Conservation (phyloP, 2,797 vertebrate species). For the Myotis daubentonii region DNA sequence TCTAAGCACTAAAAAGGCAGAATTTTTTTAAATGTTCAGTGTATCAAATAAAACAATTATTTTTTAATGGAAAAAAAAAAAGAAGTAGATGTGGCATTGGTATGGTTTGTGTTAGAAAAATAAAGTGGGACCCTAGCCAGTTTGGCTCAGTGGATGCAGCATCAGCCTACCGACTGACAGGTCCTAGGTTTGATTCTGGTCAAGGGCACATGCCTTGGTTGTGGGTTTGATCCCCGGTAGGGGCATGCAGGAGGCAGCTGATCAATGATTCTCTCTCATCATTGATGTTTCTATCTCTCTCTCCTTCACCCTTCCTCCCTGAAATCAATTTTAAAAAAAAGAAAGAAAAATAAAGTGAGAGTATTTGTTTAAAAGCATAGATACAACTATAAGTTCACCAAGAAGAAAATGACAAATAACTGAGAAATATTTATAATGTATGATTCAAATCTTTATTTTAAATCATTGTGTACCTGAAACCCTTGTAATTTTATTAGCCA, state of each 20-base stretch:
- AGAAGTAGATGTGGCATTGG: fast-evolving
- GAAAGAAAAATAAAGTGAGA: neutral
- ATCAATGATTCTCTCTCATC: too few relatives aligned
- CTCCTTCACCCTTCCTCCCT: too few relatives aligned
- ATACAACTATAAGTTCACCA: neutral
- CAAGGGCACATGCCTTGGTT: too few relatives aligned
- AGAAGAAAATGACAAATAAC: neutral
- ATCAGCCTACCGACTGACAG: too few relatives aligned
- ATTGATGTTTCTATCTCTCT: too few relatives aligned
- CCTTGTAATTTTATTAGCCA: neutral
- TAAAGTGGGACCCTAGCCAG: neutral
- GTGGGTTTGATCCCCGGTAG: too few relatives aligned
- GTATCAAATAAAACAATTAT: neutral
- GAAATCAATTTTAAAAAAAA: neutral
- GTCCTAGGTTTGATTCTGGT: too few relatives aligned
- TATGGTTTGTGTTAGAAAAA: neutral
- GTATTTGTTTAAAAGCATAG: neutral
- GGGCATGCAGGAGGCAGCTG: too few relatives aligned
- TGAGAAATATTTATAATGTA: neutral
- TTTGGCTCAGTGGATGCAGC: too few relatives aligned
- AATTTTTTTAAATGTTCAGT: neutral
- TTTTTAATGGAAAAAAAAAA: slow-evolving; percentile 39
- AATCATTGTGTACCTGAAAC: neutral
- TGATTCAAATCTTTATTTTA: neutral
- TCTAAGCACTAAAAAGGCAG: neutral